phyloP scores from a whole-genome alignment of 2,888 invertebrate genomes.

The Morpho achilles region DNA sequence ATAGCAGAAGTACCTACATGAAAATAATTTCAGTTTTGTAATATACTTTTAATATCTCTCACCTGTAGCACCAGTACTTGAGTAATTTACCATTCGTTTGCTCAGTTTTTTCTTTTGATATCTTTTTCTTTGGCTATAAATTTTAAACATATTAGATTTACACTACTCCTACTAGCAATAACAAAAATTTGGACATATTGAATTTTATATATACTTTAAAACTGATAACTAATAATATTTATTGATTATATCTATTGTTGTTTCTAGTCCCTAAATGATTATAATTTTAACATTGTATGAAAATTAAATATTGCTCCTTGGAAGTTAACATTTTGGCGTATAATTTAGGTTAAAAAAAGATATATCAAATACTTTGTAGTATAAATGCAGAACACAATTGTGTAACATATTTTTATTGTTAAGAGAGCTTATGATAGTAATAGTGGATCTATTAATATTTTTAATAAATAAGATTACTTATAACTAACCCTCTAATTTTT shows the following conservation, averaged over 20 bases:
- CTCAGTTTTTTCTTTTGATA: slow-evolving; percentile 40
- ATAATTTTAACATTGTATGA: too few relatives aligned
- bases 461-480: not conserved
- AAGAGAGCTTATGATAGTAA: too few relatives aligned
- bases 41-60: slow-evolving; percentile 2
- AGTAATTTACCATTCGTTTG: slow-evolving; percentile 42
- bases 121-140: slow-evolving; percentile 42
- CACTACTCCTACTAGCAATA: not conserved
- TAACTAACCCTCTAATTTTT: slow-evolving; percentile 2
- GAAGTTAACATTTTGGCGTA: too few relatives aligned
- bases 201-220: not conserved
- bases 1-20: not conserved
- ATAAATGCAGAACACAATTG: too few relatives aligned
- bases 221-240: too few relatives aligned
- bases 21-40: not conserved
- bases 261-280: too few relatives aligned
- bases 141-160: not conserved
- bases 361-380: too few relatives aligned
- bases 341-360: too few relatives aligned
- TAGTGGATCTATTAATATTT: not conserved
- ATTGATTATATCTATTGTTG: too few relatives aligned
- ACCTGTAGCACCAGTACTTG: slow-evolving; percentile 46
- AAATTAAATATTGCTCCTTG: too few relatives aligned
- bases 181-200: not conserved
- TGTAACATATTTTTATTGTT: too few relatives aligned